Conservation (phyloP, 2,797 vertebrate genomes). For the Urophycis tenuis region DNA sequence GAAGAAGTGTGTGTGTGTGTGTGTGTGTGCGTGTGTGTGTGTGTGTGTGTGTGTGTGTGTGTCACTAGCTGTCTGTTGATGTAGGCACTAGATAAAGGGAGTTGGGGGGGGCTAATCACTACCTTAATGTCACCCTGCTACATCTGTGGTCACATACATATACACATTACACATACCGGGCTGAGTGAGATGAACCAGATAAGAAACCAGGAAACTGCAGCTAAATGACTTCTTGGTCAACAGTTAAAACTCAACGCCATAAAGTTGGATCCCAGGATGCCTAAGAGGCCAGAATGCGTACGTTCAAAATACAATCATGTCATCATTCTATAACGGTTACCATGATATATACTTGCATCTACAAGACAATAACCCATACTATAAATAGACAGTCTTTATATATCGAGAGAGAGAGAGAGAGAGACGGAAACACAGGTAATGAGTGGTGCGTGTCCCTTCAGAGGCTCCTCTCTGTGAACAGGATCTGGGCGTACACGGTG, state of each 20-base stretch:
- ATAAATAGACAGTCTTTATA: constrained; percentile 59
- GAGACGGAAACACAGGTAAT: constrained; percentile 30
- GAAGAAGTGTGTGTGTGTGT: constrained; percentile 22
- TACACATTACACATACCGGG: constrained; percentile 33
- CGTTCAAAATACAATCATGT: background rate
- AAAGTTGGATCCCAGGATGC: background rate
- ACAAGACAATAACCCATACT: constrained; percentile 45
- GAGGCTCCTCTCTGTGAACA: constrained; percentile 84
- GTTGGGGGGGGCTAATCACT: constrained; percentile 42
- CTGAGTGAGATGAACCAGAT: constrained; percentile 37
- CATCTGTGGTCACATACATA: constrained; percentile 38
- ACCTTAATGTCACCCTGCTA: constrained; percentile 39
- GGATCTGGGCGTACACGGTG: constrained; percentile 92
- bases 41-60: constrained; percentile 31
- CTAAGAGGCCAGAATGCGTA: background rate
- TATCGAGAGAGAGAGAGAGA: constrained; percentile 5
- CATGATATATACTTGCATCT: constrained; percentile 11
- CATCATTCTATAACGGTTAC: background rate
- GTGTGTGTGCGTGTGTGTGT: constrained; percentile 16
- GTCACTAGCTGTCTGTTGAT: constrained; percentile 42
- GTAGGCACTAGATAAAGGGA: constrained; percentile 57
- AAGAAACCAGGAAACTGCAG: background rate
- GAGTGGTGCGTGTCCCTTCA: constrained; percentile 55
- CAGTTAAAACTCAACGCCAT: background rate
- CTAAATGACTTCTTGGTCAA: background rate